Base-by-base conservation (phyloP, 2,797 vertebrate species). In the Ambastaia sidthimunki region DNA sequence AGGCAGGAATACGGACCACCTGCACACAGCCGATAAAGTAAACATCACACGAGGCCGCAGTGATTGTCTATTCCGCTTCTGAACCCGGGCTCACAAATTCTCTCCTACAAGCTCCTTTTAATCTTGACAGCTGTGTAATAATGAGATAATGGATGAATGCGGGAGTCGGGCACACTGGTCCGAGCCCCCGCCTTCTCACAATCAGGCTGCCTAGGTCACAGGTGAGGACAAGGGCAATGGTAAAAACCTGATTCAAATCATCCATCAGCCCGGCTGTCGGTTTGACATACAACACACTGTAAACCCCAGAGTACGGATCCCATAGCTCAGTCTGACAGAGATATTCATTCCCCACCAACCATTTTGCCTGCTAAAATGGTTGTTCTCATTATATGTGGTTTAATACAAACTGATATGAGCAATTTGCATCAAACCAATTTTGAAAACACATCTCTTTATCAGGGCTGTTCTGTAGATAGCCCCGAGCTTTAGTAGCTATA, bases 11-110 rank as follows among this genome's bases (percentile, higher is more conserved):
- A 75, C 15, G 74, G 86, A 86, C 87, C 89, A 92, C 90, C 91
- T 93, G 91, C 84, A 81, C 85, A 86, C 86, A 71, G 88, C 86
- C 85, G 91, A 93, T 93, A 91, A 93, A 92, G 90, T 83, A 90
- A 89, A 90, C 87, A 89, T 91, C 90, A 92, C 83, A 90, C 86
- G 68, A 18, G 15, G 78, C 78, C 41, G 54, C 34, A 70, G 71
- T 81, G 85, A 86, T 90, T 89, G 88, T 83, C 82, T 77, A 82
- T 85, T 78, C 71, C 60, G 73, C 71, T 72, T 78, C 74, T 78
- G 18, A 54, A 41, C 9, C 78, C 47, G 10, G 60, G 82, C 74
- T 77, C 34, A 68, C 67, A 87, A 84, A 84, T 80, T 76, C 71
- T 25, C 73, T 79, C 48, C 19, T 77, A 78, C 78, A 34, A 78